Percentiles rank a stretch among this genome's conserved stretches.
phyloP scores from a whole-genome alignment of 2,113 vertebrate genomes.

The Alces alces region DNA sequence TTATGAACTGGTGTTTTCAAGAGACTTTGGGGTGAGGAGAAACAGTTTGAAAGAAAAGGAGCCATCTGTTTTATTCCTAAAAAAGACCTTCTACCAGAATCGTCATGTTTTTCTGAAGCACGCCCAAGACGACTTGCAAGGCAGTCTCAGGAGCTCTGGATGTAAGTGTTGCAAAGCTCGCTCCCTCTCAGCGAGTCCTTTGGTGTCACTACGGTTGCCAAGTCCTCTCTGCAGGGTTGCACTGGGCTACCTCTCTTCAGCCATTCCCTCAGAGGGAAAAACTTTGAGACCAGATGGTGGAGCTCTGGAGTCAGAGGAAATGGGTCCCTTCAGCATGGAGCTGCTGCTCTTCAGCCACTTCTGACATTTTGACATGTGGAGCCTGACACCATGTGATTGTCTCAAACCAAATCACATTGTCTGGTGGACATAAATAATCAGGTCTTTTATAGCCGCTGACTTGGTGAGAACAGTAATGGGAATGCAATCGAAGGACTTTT shows the following conservation, averaged over 20 bases:
- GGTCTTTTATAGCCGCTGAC: not conserved
- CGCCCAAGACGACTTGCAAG: not conserved
- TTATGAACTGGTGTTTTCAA: not conserved
- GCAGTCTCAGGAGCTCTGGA: not conserved
- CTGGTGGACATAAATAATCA: not conserved
- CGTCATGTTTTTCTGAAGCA: not conserved
- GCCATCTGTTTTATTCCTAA: not conserved
- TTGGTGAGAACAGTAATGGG: not conserved
- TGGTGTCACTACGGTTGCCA: not conserved
- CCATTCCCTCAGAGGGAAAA: not conserved
- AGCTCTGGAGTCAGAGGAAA: slow-evolving; percentile 49
- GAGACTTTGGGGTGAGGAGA: not conserved
- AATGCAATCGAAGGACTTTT: not conserved
- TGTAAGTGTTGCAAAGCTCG: not conserved
- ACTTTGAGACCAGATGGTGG: slow-evolving; percentile 24
- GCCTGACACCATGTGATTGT: not conserved
- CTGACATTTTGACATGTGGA: not conserved
- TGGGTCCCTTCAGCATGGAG: not conserved
- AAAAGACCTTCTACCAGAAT: not conserved
- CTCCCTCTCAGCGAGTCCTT: not conserved
- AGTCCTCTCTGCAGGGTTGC: not conserved
- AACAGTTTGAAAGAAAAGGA: slow-evolving; percentile 12
- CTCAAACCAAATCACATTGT: not conserved
- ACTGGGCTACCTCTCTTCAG: not conserved
- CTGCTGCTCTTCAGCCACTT: slow-evolving; percentile 40